These are phyloP conservation scores for Netelia virgata DNA, from an alignment of 2,888 invertebrate genomes.

Conservation along the genomic window DNA sequence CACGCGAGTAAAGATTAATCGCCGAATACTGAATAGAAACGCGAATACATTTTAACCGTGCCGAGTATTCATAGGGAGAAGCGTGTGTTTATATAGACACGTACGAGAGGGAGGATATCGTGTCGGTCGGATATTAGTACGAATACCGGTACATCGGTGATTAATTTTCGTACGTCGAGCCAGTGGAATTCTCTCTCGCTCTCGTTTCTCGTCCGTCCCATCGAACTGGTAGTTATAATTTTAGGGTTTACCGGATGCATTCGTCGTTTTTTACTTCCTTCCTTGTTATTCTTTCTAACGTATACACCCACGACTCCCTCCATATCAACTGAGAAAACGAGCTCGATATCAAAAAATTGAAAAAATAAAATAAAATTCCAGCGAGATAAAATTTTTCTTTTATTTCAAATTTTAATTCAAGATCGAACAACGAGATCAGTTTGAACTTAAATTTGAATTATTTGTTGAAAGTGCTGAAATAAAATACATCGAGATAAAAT, in stretches of 20 bases:
- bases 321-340: not conserved
- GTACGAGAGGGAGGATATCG: slow-evolving; percentile 52
- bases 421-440: too few species aligned
- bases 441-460: too few species aligned
- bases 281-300: not conserved
- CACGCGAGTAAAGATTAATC: slow-evolving; percentile 51
- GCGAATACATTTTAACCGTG: slow-evolving; percentile 31
- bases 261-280: slow-evolving; percentile 27
- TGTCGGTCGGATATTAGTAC: slow-evolving; percentile 48
- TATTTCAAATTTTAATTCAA: too few species aligned
- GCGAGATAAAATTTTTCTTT: too few species aligned
- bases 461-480: too few species aligned
- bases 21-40: slow-evolving; percentile 39
- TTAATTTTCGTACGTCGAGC: slow-evolving; percentile 46
- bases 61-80: slow-evolving; percentile 20
- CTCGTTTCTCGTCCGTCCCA: slow-evolving; percentile 6
- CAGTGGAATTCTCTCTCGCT: not conserved
- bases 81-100: not conserved
- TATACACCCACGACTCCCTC: not conserved
- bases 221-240: slow-evolving; percentile 36
- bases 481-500: too few species aligned
- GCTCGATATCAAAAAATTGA: too few species aligned
- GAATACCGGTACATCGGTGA: slow-evolving; percentile 44
- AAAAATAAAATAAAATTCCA: too few species aligned
- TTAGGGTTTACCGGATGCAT: slow-evolving; percentile 11